Evolutionary conservation across 2,113 vertebrate genomes (phyloP).

Genomic region (Scortum barcoo): DNA sequence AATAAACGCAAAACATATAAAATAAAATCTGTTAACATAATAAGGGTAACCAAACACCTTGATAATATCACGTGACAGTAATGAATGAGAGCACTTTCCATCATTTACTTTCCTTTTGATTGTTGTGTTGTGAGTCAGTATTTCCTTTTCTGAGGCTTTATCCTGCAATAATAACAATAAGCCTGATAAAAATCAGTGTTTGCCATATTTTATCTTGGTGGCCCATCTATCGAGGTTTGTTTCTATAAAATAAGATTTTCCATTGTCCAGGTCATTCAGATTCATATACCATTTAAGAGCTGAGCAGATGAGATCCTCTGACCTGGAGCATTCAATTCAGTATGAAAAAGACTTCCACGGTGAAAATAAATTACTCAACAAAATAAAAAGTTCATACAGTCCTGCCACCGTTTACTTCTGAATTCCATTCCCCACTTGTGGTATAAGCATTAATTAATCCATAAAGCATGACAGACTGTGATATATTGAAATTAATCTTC

Average conservation of each 20-base stretch:
- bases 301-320: background rate
- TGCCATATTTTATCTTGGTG: constrained; percentile 5
- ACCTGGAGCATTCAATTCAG: background rate
- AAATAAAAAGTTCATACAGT: constrained; percentile 11
- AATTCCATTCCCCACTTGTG: constrained; percentile 41
- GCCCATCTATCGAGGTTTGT: background rate
- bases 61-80: constrained; percentile 25
- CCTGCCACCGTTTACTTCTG: constrained; percentile 22
- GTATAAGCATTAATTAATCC: constrained; percentile 40
- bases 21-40: constrained; percentile 8
- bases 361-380: background rate
- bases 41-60: constrained; percentile 13
- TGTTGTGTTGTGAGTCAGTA: constrained; percentile 10
- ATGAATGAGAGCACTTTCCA: constrained; percentile 30
- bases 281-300: constrained; percentile 3
- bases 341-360: constrained; percentile 17
- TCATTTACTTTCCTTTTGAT: constrained; percentile 49
- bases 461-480: constrained; percentile 45
- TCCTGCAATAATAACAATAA: constrained; percentile 16
- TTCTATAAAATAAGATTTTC: background rate
- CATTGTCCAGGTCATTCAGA: background rate
- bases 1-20: too few species aligned
- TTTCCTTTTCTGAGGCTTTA: constrained; percentile 26
- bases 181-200: constrained; percentile 10
- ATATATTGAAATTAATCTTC: constrained; percentile 62